Evolutionary conservation across 2,113 vertebrate species (phyloP), one percentile per base, ranked within the genome.

Genomic region (Conger conger): DNA sequence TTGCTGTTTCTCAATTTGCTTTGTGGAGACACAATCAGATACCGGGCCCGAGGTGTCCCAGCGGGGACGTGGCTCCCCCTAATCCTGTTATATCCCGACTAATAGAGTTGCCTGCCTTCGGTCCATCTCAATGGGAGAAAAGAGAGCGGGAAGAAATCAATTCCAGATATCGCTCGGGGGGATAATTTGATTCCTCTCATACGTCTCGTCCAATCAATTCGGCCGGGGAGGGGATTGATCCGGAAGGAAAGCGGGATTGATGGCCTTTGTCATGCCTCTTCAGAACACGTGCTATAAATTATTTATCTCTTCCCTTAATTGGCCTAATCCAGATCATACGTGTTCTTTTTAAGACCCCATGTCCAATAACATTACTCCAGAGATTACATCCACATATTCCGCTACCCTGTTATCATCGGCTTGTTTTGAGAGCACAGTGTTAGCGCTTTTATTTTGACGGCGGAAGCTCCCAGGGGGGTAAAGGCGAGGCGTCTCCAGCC

Each of bases 21-120:
- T 81, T 54, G 30, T 33, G 16, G 50, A 81, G 40, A 53, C n/a
- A n/a, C 18, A 17, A 81, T 81, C 80, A 81, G 80, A 81, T 33
- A 81, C 9, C 18, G 33, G 17, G 33, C 27, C 45, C 6, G 38
- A 79, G 35, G 17, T 2, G 76, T 40, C 50, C 38, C 30, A n/a
- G 35, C 35, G 68, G 82, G 36, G 78, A 63, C 79, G 54, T 37
- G 37, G 40, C 63, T 42, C 11, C 60, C 78, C 38, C 37, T 80
- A 85, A 81, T 80, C 45, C 78, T 80, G 54, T 81, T 63, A 85
- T 36, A 60, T 80, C 17, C 33, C 30, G n/a, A 85, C 79, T 85
- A 80, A 80, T 80, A 85, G 80, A 54, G 38, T 13, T 17, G 33
- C 30, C 30, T 35, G 80, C n/a, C 50, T 17, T 81, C 50, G 33